Evolutionary conservation across 2,888 invertebrate genomes (phyloP).

Genomic region (Cephus rjabovi): DNA sequence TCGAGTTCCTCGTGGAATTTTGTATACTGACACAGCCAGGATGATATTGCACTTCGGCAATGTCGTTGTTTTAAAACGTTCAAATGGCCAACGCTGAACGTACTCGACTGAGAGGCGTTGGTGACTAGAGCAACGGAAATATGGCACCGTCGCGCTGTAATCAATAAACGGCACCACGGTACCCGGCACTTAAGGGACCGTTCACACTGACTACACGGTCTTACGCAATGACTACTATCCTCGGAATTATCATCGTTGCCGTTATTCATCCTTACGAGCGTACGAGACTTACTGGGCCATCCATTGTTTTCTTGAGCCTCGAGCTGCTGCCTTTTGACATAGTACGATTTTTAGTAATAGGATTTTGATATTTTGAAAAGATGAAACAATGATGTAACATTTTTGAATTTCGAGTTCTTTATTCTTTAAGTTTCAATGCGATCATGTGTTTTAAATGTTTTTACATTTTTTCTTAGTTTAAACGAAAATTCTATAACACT

Average conservation of each 20-base stretch:
- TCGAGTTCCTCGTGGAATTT: neutral
- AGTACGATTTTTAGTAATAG: neutral
- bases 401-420: too few relatives aligned
- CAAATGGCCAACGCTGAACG: conserved; percentile 37
- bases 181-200: conserved; percentile 28
- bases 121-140: conserved; percentile 35
- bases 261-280: neutral
- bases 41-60: neutral
- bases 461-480: too few relatives aligned
- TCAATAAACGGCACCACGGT: conserved; percentile 55
- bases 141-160: conserved; percentile 50
- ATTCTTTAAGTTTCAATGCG: too few relatives aligned
- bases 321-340: neutral
- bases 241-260: neutral
- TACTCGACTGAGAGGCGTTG: conserved; percentile 10
- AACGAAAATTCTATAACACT: too few relatives aligned
- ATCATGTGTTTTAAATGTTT: too few relatives aligned
- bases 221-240: neutral
- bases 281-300: neutral
- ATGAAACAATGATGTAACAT: too few relatives aligned
- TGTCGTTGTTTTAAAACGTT: neutral
- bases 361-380: neutral
- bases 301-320: neutral
- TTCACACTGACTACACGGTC: conserved; percentile 18
- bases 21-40: neutral